Percentiles rank a stretch among this genome's conserved stretches.
phyloP scores from a whole-genome alignment of 2,113 vertebrate genomes.

The Platysternon megacephalum region DNA sequence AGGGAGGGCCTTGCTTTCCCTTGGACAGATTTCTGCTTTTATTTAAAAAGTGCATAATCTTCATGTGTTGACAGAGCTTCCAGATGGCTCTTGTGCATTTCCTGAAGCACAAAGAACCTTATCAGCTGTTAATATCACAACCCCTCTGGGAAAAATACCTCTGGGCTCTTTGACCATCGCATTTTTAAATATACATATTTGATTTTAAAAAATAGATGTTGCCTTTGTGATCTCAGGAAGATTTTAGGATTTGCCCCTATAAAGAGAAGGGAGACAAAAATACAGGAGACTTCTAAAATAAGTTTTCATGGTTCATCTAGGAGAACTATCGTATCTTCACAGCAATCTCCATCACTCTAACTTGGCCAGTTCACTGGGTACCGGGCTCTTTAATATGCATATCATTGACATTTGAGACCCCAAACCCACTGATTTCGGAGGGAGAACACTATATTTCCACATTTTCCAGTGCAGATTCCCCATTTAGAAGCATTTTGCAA shows the following conservation, averaged over 20 bases:
- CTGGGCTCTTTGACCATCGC: not conserved
- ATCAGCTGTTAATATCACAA: not conserved
- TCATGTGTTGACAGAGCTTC: constrained; percentile 6
- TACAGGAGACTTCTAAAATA: not conserved
- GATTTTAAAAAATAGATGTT: not conserved
- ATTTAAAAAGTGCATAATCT: constrained; percentile 25
- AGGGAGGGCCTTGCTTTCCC: not conserved
- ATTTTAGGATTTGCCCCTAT: not conserved
- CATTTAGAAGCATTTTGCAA: not conserved
- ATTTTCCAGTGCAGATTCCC: not conserved
- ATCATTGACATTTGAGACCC: not conserved
- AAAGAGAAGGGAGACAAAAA: not conserved
- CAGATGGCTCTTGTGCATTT: constrained; percentile 27
- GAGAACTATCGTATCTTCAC: not conserved
- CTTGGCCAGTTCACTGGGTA: not conserved
- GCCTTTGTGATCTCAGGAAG: not conserved
- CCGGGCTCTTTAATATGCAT: not conserved
- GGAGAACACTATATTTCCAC: not conserved
- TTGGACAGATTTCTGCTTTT: constrained; percentile 14
- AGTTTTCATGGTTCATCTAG: not conserved
- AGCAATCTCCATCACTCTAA: not conserved
- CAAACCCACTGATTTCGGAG: not conserved
- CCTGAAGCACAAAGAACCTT: constrained; percentile 17
- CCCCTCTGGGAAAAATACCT: not conserved
- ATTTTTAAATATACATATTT: not conserved